Base-by-base conservation (phyloP, 2,113 vertebrate species). In the Equus przewalskii region DNA sequence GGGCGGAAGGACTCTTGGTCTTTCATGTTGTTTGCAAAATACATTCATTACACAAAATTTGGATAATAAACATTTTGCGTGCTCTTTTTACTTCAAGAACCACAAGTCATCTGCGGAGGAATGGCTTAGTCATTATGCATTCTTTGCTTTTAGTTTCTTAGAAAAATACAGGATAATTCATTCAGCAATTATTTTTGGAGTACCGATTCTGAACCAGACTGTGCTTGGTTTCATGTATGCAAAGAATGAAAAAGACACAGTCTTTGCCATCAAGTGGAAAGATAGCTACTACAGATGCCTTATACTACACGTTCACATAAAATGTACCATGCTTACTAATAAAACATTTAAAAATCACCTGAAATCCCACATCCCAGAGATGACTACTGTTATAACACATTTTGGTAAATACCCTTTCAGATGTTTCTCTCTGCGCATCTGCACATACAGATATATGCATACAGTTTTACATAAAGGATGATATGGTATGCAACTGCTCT, bases 131-230 rank as follows among this genome's bases (percentile, higher is more conserved):
- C 84, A 70, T 60, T 64, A 51, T 3, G 0, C 1, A 2, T 73
- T 92, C 33, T 75, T 56, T 46, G 75, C 46, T 82, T 89, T 94
- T 94, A 58, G 28, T 51, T 85, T 69, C 64, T 72, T 82, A 65
- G 75, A 54, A 92, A 72, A 96, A 58, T 69, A 85, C 10, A 65
- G 44, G 64, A 72, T 44, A 87, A 73, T 73, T 80, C 30, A 72
- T 91, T 64, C 54, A 79, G 18, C 46, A 64, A 49, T 58, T 83
- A 51, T 10, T 62, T 69, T 70, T 56, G 44, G 44, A 70, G 21
- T 44, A 62, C 41, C 28, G 10, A 60, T 79, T 86, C 54, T 86
- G 26, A 86, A 79, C 54, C 21, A 91, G 21, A 86, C 36, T 60
- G 5, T 51, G 33, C 64, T 62, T 70, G 62, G 41, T 85, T 91